These are phyloP conservation scores for Notodonta ziczac DNA, from an alignment of 2,888 invertebrate genomes.

Conservation along the genomic window DNA sequence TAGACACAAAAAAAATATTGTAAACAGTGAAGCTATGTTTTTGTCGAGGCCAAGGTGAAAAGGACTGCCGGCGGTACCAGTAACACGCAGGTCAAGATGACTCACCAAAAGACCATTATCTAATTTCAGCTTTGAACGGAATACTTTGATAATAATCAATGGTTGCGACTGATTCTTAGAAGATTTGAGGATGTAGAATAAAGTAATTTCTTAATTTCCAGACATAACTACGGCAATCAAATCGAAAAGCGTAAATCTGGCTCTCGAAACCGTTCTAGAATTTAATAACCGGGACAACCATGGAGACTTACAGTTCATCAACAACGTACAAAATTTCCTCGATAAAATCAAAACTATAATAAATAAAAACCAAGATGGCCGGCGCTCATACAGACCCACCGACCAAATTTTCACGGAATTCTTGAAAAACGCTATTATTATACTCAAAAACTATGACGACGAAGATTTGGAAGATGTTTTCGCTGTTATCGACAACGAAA, in stretches of 20 bases:
- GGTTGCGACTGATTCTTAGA: not conserved
- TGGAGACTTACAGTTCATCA: slow-evolving; percentile 46
- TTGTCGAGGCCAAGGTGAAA: too few species aligned
- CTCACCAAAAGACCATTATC: too few species aligned
- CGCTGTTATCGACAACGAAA: slow-evolving; percentile 43
- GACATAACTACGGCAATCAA: slow-evolving; percentile 21
- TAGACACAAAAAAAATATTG: too few species aligned
- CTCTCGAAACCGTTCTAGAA: slow-evolving; percentile 59
- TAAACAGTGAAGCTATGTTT: too few species aligned
- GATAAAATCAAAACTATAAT: slow-evolving; percentile 44
- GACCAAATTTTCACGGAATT: slow-evolving; percentile 51
- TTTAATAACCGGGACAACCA: slow-evolving; percentile 48
- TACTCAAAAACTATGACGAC: slow-evolving; percentile 47
- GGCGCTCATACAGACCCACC: slow-evolving; percentile 6
- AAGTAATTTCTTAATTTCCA: slow-evolving; percentile 17
- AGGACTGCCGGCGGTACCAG: too few species aligned
- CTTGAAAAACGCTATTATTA: slow-evolving; percentile 35
- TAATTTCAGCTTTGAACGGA: too few species aligned
- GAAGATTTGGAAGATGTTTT: slow-evolving; percentile 48
- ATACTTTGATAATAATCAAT: too few species aligned
- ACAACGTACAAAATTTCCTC: slow-evolving; percentile 47
- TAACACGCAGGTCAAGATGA: too few species aligned
- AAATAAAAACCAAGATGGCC: slow-evolving; percentile 2
- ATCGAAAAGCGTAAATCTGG: slow-evolving; percentile 54
- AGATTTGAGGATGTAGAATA: too few species aligned